Evolutionary conservation across 2,113 vertebrate genomes (phyloP).

Genomic region (Mohoua ochrocephala): DNA sequence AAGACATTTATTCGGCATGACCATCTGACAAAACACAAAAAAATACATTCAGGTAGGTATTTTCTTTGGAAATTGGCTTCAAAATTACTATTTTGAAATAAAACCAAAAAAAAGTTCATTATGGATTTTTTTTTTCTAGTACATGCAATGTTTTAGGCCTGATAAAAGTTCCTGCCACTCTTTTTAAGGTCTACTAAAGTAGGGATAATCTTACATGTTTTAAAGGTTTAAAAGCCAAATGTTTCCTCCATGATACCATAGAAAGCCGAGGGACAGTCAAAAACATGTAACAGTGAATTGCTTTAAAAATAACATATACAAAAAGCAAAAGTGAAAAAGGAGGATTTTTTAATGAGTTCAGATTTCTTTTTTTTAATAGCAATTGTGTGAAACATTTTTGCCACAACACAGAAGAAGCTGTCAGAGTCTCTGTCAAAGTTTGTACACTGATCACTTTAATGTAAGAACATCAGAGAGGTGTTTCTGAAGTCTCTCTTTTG

Average conservation of each 20-base stretch:
- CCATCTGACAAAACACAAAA: constrained; percentile 97
- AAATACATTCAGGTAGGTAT: constrained; percentile 92
- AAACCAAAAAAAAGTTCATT: neutral
- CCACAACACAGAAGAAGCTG: constrained; percentile 25
- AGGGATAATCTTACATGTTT: neutral
- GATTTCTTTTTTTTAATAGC: constrained; percentile 63
- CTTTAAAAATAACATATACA: constrained; percentile 4
- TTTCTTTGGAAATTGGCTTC: neutral
- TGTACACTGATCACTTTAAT: constrained; percentile 54
- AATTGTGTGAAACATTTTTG: neutral
- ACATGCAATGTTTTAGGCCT: neutral
- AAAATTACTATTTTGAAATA: neutral
- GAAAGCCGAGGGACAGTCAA: constrained; percentile 42
- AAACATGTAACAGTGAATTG: constrained; percentile 53
- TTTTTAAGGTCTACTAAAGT: neutral
- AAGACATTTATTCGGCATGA: constrained; percentile 98
- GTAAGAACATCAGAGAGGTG: neutral
- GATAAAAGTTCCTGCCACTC: neutral
- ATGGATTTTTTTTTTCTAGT: neutral
- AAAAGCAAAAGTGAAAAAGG: constrained; percentile 59
- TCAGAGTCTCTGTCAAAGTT: constrained; percentile 22
- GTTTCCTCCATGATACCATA: constrained; percentile 14
- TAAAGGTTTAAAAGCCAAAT: neutral
- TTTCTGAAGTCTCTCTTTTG: neutral
- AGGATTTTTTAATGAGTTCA: constrained; percentile 41